These are phyloP conservation scores for Trogon surrucura DNA, from an alignment of 2,113 vertebrate genomes.

Conservation along the genomic window DNA sequence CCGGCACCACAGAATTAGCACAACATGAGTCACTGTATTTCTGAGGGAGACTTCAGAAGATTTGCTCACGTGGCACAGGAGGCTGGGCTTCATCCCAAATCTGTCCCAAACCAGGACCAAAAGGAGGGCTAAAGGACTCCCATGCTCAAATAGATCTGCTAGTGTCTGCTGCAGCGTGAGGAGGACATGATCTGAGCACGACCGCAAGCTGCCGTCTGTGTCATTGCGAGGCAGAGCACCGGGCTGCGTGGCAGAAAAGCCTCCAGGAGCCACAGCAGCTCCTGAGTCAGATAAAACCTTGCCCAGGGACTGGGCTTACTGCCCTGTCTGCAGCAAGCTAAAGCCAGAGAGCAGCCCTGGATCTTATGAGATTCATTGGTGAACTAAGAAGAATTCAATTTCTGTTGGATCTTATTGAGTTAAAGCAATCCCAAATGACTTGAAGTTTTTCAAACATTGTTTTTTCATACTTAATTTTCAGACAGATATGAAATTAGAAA, in stretches of 20 bases:
- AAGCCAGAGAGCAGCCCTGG: not conserved
- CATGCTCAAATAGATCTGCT: not conserved
- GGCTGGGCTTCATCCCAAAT: not conserved
- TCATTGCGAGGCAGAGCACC: not conserved
- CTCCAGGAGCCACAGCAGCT: not conserved
- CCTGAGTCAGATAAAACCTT: not conserved
- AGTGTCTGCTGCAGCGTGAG: not conserved
- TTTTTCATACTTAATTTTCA: constrained; percentile 34
- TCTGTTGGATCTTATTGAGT: not conserved
- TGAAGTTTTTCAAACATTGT: not conserved
- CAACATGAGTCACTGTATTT: not conserved
- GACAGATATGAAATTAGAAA: not conserved
- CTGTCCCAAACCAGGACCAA: not conserved
- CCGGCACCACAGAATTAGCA: not conserved
- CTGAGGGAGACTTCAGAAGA: not conserved
- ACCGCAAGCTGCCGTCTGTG: accelerated
- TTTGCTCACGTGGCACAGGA: not conserved
- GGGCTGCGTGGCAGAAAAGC: not conserved
- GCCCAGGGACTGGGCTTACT: not conserved
- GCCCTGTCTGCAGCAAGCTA: not conserved
- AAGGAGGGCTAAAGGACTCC: not conserved
- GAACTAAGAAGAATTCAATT: not conserved
- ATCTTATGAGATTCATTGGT: not conserved
- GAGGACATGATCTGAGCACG: not conserved
- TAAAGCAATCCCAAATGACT: not conserved